phyloP scores from a whole-genome alignment of 1,140 invertebrate species.

The Trichonephila inaurata region DNA sequence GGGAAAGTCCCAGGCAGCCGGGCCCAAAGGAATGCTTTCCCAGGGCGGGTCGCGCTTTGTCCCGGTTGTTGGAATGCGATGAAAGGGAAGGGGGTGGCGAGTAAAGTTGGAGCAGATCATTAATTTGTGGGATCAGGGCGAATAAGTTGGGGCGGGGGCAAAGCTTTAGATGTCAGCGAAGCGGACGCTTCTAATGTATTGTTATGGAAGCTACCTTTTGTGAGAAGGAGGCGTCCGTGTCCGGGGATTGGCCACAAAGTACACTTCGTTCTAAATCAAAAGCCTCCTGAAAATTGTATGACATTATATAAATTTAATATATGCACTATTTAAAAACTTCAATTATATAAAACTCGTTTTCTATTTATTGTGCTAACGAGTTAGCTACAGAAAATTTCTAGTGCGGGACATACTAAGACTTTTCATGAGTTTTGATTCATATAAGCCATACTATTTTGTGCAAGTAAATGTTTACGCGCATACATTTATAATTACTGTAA shows the following conservation, averaged over 20 bases:
- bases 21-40: not conserved
- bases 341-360: too few species aligned
- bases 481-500: too few species aligned
- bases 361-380: too few species aligned
- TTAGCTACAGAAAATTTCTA: too few species aligned
- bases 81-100: not conserved
- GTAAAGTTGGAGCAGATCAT: constrained; percentile 60
- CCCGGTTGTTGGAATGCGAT: not conserved
- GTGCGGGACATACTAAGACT: too few species aligned
- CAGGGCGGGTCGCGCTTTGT: constrained; percentile 7
- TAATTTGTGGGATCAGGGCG: constrained; percentile 69
- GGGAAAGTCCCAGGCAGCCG: not conserved
- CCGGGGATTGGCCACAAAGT: not conserved
- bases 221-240: not conserved
- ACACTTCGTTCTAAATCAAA: too few species aligned
- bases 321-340: too few species aligned
- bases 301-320: too few species aligned
- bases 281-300: too few species aligned
- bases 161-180: constrained; percentile 37
- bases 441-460: too few species aligned
- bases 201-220: constrained; percentile 70
- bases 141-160: constrained; percentile 34
- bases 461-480: too few species aligned
- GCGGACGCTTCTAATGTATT: constrained; percentile 64
- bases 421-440: too few species aligned